These are phyloP conservation scores for Eupithecia exiguata DNA, from an alignment of 2,888 invertebrate species.

Conservation along the genomic window DNA sequence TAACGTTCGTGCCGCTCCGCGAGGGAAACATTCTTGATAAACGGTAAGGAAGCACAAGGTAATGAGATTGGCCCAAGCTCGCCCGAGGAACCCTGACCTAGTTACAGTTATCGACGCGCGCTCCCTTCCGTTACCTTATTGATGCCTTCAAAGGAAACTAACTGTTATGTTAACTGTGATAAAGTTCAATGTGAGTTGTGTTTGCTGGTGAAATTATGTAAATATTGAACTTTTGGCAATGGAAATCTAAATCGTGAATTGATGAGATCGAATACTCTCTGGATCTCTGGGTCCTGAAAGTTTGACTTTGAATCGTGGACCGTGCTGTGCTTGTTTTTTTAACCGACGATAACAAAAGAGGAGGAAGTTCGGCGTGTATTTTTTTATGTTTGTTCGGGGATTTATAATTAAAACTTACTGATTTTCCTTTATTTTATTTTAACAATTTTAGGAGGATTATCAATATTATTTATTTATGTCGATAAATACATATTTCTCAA, in stretches of 20 bases:
- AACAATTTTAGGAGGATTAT: no score
- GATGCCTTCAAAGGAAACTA: slow-evolving; percentile 49
- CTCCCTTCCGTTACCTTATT: slow-evolving; percentile 65
- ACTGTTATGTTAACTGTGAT: background rate
- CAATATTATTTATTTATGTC: no score
- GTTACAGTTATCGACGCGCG: slow-evolving; percentile 69
- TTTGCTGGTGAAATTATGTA: background rate
- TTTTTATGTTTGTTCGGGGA: no score
- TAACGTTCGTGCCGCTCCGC: background rate
- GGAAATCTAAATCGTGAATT: background rate
- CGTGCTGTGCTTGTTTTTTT: background rate
- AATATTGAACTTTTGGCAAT: background rate
- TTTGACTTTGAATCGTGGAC: background rate
- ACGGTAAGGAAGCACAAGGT: slow-evolving; percentile 21
- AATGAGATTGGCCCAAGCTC: slow-evolving; percentile 27
- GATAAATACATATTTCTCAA: no score
- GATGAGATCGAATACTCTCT: background rate
- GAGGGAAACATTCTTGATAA: slow-evolving; percentile 6
- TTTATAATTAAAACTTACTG: no score
- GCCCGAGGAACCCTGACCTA: slow-evolving; percentile 67
- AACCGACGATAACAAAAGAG: background rate
- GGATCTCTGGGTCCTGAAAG: background rate
- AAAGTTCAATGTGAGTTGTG: slow-evolving; percentile 41
- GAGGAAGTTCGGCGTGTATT: no score
- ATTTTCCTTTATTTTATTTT: no score